Conservation (phyloP, 2,113 vertebrate species). For the Galbula dea region DNA sequence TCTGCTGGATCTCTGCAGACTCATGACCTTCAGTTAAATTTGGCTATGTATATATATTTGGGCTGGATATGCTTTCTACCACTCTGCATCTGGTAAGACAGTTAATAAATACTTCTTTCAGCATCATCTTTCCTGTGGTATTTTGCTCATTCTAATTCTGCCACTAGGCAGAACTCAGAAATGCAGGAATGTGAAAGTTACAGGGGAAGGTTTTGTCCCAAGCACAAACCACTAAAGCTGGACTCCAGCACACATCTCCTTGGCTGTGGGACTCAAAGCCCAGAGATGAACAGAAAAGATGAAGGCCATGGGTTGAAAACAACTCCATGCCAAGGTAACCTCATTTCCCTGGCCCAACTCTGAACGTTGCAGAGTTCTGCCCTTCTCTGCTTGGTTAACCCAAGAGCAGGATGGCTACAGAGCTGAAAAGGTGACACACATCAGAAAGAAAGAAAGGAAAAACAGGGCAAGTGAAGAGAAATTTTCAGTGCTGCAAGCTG, state of each 20-base stretch:
- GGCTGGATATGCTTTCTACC: background rate
- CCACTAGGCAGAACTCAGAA: constrained; percentile 47
- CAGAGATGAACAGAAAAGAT: background rate
- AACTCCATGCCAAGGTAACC: background rate
- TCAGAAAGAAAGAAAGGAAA: background rate
- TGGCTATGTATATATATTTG: background rate
- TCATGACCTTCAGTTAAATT: constrained; percentile 22
- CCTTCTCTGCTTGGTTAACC: background rate
- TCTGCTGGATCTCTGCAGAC: background rate
- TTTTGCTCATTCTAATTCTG: constrained; percentile 41
- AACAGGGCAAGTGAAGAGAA: background rate
- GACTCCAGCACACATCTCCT: background rate
- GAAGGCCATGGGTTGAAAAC: background rate
- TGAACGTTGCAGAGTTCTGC: background rate
- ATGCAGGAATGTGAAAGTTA: background rate
- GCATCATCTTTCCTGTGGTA: constrained; percentile 50
- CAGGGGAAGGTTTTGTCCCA: background rate
- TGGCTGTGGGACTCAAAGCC: background rate
- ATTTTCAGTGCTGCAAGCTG: background rate
- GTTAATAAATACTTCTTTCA: constrained; percentile 42
- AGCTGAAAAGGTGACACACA: background rate
- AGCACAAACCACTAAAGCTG: background rate
- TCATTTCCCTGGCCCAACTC: background rate
- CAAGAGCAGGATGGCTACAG: background rate
- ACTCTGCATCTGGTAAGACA: constrained; percentile 44